Conservation (phyloP, 2,113 vertebrate species). For the Chrysochloris asiatica region DNA sequence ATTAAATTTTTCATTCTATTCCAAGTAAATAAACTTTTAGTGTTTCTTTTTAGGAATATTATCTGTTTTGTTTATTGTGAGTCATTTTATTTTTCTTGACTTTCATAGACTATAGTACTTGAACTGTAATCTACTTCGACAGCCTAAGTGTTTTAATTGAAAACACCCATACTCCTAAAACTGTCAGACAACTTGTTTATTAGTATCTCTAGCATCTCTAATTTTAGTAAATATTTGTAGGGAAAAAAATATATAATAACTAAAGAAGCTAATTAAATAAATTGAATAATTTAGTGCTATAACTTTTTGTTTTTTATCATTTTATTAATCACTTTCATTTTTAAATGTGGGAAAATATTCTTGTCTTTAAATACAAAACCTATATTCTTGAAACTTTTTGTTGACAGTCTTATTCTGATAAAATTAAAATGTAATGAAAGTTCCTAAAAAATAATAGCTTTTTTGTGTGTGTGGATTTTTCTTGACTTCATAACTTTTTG, state of each 20-base stretch:
- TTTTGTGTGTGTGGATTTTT: background rate
- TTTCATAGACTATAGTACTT: conserved; percentile 38
- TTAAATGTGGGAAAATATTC: background rate
- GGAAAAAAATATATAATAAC: conserved; percentile 18
- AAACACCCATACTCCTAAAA: background rate
- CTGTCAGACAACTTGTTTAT: background rate
- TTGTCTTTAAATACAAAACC: background rate
- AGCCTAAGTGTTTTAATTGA: conserved; percentile 35
- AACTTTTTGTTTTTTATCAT: too few relatives aligned
- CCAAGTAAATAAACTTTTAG: background rate
- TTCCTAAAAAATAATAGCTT: background rate
- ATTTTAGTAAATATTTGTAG: conserved; percentile 41
- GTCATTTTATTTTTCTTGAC: background rate
- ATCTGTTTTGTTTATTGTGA: conserved; percentile 28
- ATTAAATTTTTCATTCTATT: conserved; percentile 4
- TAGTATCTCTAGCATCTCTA: background rate
- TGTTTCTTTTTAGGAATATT: background rate
- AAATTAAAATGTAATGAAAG: background rate
- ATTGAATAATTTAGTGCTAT: background rate
- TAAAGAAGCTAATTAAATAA: conserved; percentile 4
- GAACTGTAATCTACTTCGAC: background rate
- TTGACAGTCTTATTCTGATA: background rate
- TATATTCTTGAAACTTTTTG: background rate
- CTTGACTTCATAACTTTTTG: background rate
- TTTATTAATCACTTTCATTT: background rate